phyloP scores from a whole-genome alignment of 2,113 vertebrate genomes.

The Fulica atra region DNA sequence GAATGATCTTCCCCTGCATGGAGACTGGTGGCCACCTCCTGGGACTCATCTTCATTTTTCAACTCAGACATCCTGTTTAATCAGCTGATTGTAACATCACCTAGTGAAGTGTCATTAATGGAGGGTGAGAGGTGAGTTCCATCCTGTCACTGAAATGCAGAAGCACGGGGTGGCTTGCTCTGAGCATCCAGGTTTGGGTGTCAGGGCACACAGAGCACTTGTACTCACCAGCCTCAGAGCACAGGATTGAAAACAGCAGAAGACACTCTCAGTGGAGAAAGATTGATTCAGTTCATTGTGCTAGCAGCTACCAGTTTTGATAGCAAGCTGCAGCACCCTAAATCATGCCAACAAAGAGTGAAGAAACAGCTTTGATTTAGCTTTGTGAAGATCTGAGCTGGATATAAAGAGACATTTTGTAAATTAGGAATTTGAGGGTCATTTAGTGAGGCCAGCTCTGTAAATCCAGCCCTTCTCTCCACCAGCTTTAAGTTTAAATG shows the following conservation, averaged over 20 bases:
- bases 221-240: background rate
- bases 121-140: background rate
- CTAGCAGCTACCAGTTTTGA: background rate
- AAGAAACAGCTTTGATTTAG: background rate
- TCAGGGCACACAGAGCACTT: background rate
- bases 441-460: background rate
- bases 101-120: background rate
- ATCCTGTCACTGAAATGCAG: accelerated
- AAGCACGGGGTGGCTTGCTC: accelerated
- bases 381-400: background rate
- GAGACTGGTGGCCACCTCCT: background rate
- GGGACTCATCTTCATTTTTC: background rate
- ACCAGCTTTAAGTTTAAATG: background rate
- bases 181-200: accelerated
- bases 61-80: background rate
- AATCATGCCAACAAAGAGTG: background rate
- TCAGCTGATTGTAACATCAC: background rate
- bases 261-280: background rate
- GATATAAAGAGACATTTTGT: background rate
- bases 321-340: background rate
- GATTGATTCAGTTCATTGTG: background rate
- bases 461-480: background rate
- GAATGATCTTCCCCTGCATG: accelerated
- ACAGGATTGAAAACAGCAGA: accelerated
- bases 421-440: background rate